Percentiles rank a stretch among this genome's conserved stretches.
Conservation (phyloP, 2,888 invertebrate species). For the Eulithis testata region DNA sequence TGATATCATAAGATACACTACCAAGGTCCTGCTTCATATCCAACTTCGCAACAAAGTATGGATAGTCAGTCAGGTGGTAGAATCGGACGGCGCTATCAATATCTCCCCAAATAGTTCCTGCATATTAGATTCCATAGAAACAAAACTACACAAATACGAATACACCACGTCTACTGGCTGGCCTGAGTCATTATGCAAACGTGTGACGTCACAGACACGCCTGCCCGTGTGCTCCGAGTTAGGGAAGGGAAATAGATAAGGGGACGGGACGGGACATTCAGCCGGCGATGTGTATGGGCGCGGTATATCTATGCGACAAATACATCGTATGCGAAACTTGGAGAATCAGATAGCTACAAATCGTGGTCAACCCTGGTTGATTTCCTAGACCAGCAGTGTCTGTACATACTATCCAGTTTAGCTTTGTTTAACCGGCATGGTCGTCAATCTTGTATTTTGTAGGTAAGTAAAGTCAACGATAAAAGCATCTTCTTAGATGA, state of each 20-base stretch:
- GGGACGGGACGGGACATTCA: conserved; percentile 29
- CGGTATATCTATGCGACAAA: conserved; percentile 8
- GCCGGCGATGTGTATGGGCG: conserved; percentile 32
- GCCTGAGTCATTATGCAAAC: conserved; percentile 32
- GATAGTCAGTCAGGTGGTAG: no score
- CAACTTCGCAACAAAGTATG: no score
- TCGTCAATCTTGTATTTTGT: no score
- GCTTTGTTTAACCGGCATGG: no score
- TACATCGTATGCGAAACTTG: background rate
- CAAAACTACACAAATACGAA: background rate
- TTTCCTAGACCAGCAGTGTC: background rate
- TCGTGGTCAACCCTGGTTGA: background rate
- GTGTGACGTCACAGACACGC: conserved; percentile 34
- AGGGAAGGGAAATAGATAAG: conserved; percentile 39
- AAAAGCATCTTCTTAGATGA: no score
- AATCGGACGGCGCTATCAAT: no score
- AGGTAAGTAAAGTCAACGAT: no score
- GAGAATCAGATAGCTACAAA: background rate
- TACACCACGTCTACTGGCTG: conserved; percentile 11
- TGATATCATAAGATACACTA: no score
- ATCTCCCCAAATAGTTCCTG: background rate
- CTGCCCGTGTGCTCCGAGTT: conserved; percentile 17
- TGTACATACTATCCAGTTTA: background rate
- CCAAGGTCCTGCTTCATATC: no score
- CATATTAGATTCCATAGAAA: background rate